Evolutionary conservation across 2,113 vertebrate species (phyloP), one percentile per base, ranked within the genome.

Genomic region (Psittacula cyanocephala): DNA sequence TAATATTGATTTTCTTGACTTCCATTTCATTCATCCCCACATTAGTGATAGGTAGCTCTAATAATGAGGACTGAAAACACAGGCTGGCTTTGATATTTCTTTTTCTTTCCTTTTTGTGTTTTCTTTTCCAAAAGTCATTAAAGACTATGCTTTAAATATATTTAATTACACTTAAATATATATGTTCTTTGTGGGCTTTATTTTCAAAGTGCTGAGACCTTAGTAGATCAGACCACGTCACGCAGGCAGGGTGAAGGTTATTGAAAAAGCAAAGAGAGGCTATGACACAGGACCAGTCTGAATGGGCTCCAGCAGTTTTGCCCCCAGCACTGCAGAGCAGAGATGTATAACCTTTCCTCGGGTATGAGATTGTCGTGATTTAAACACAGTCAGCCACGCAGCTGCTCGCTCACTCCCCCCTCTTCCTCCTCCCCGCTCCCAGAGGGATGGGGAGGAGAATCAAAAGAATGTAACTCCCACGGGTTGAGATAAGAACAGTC

Each of bases 301-400:
- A 47, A 43, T 6, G 63, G n/a, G n/a, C n/a, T 53, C 41, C 52
- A n/a, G 27, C 52, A 27, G 17, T 11, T 23, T 82, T 3, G 0
- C 11, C 10, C 12, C 23, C 8, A 0, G 1, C 17, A 0, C 25
- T 9, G 46, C 46, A 24, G 17, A 65, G 24, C 28, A 52, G 28
- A 55, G 53, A 9, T 15, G 7, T 24, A 28, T 31, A 11, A 22
- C 31, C 23, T 57, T 69, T 68, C 35, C 55, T 62, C 27, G 53
- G 28, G 19, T 44, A 35, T 68, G 67, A 50, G 41, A 50, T 13
- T 25, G n/a, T 47, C 20, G 5, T 47, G 46, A 20, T 47, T 47
- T 47, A 47, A 47, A 47, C 46, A 19, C 46, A 22, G 46, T 47
- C 46, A 47, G 46, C 46, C 46, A 46, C 19, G 8, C 46, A 46